A percentile compares a stretch with the other conserved stretches of the same genome.
Conservation (phyloP, 2,113 vertebrate species). For the Anolis carolinensis region DNA sequence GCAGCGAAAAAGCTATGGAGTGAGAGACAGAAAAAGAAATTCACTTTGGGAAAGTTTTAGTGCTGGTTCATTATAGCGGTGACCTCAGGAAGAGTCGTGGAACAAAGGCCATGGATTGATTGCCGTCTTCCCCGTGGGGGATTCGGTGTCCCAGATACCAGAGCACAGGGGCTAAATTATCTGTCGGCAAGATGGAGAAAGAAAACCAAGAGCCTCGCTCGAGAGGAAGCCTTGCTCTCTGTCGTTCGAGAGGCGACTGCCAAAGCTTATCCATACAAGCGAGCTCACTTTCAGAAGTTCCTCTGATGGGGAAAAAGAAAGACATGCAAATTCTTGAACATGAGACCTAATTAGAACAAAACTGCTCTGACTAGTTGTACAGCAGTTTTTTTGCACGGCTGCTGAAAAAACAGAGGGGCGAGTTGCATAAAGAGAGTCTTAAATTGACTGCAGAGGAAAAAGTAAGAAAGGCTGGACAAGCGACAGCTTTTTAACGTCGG, state of each 20-base stretch:
- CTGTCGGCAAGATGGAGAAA: background rate
- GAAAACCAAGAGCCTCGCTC: background rate
- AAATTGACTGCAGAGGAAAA: constrained; percentile 4
- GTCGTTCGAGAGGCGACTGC: background rate
- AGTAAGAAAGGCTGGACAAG: background rate
- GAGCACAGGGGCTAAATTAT: constrained; percentile 5
- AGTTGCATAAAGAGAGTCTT: background rate
- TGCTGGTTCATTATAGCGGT: background rate
- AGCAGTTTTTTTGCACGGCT: background rate
- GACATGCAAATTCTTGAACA: background rate
- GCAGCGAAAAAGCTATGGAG: background rate
- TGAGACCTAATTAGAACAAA: background rate
- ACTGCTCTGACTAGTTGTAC: background rate
- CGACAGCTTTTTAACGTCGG: background rate
- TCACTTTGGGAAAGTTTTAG: constrained; percentile 29
- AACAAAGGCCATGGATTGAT: constrained; percentile 27
- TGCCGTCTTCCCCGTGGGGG: background rate
- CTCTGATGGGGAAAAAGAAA: background rate
- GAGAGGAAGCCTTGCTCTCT: background rate
- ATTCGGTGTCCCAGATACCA: constrained; percentile 2
- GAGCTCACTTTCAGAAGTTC: background rate
- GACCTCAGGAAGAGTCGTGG: background rate
- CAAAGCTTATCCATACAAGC: background rate
- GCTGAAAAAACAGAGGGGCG: background rate
- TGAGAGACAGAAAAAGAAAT: constrained; percentile 13